phyloP scores from a whole-genome alignment of 2,113 vertebrate species.

The Bathybates hornii region DNA sequence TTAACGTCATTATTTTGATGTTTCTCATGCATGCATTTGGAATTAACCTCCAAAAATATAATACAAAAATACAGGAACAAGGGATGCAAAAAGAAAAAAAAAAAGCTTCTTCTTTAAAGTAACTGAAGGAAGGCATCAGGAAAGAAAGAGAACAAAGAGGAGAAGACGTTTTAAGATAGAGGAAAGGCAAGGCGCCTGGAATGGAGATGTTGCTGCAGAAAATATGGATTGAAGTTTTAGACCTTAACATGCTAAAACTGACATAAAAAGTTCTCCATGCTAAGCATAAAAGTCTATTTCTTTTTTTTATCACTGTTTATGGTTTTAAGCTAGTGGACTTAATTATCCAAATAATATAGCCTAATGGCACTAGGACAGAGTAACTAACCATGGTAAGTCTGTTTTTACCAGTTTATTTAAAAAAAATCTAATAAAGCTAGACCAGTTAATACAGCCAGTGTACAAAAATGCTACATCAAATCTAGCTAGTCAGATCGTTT shows the following conservation, averaged over 20 bases:
- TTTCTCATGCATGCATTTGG: slow-evolving; percentile 67
- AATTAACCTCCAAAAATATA: slow-evolving; percentile 50
- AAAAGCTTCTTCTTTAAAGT: slow-evolving; percentile 53
- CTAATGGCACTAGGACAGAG: neutral
- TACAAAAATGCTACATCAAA: neutral
- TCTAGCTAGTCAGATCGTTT: neutral
- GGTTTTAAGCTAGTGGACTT: neutral
- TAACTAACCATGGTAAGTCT: neutral
- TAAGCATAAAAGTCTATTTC: neutral
- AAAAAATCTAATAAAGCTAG: neutral
- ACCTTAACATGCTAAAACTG: neutral
- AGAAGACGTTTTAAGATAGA: neutral
- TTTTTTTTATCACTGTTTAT: neutral
- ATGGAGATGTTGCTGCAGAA: neutral
- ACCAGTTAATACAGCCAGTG: neutral
- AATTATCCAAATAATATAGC: neutral
- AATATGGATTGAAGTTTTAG: neutral
- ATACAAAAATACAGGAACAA: slow-evolving; percentile 65
- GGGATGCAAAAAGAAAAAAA: slow-evolving; percentile 58
- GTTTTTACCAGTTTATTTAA: neutral
- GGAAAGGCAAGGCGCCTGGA: neutral
- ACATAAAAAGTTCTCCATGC: neutral
- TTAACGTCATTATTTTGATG: slow-evolving; percentile 34
- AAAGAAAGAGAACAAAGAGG: slow-evolving; percentile 3
- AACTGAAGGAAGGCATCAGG: slow-evolving; percentile 22